Base-by-base conservation (phyloP, 2,888 invertebrate genomes). In the Folsomia candida region DNA sequence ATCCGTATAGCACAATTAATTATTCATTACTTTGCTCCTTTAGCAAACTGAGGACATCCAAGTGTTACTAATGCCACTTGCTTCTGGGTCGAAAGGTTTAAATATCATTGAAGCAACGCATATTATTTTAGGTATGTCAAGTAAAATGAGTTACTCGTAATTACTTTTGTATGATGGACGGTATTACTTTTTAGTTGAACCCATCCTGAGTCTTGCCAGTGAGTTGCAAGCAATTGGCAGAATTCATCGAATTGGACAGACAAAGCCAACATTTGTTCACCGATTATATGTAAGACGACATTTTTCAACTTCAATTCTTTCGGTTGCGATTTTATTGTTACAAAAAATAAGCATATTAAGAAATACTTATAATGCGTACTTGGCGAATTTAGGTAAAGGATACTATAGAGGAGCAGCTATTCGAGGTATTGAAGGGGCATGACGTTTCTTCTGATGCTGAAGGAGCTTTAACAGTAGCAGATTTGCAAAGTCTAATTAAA, bases 101-200 rank as follows among this genome's bases (percentile, higher is more conserved):
- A 92, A 92, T 83, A 83, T 92, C 63, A 88, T 88, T 28, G 91
- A 92, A 83, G 92, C 92, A 0, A 90, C 89, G 0, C 90, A 92
- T 82, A 89, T 92, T 0, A 85, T 92, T 62, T n/a, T n/a, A n/a
- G n/a, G n/a, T n/a, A n/a, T n/a, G n/a, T n/a, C n/a, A n/a, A n/a
- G n/a, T n/a, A n/a, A n/a, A n/a, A n/a, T n/a, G n/a, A n/a, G n/a
- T n/a, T n/a, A n/a, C n/a, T n/a, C n/a, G n/a, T n/a, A n/a, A n/a
- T n/a, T n/a, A n/a, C n/a, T n/a, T n/a, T n/a, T n/a, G n/a, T n/a
- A n/a, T n/a, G n/a, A n/a, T n/a, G n/a, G n/a, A n/a, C n/a, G n/a
- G n/a, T n/a, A n/a, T n/a, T n/a, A n/a, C n/a, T n/a, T n/a, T n/a
- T 84, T 92, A 25, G 87, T 90, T 0, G 92, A 92, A 80, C 92